Conservation (phyloP, 2,888 invertebrate genomes). For the Nematopogon swammerdamellus region DNA sequence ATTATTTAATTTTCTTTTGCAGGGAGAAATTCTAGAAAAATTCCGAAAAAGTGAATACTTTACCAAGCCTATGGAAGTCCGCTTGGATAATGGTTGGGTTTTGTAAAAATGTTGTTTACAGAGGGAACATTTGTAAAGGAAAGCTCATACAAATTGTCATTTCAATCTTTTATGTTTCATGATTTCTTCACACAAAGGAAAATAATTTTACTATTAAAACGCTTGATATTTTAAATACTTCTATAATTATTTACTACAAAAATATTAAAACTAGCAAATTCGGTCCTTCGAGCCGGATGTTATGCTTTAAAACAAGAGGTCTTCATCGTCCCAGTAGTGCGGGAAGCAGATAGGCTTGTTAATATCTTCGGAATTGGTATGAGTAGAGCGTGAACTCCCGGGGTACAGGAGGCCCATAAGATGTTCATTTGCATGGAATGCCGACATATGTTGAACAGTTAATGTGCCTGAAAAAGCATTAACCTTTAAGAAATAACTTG, state of each 20-base stretch:
- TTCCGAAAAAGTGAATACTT: constrained; percentile 42
- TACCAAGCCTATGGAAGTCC: constrained; percentile 44
- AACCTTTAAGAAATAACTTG: no score
- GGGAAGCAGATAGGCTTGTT: constrained; percentile 28
- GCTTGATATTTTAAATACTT: no score
- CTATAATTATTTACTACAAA: no score
- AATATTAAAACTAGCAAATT: no score
- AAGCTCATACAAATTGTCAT: not conserved
- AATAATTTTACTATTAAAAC: not conserved
- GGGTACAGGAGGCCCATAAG: constrained; percentile 21
- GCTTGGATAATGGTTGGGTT: constrained; percentile 45
- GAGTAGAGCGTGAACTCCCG: constrained; percentile 17
- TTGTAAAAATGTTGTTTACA: constrained; percentile 19
- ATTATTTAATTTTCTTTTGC: constrained; percentile 13
- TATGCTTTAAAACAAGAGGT: constrained; percentile 31
- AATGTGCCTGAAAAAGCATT: no score
- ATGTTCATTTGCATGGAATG: constrained; percentile 13
- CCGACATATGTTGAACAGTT: not conserved
- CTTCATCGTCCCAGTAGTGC: constrained; percentile 43
- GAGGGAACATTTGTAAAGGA: not conserved
- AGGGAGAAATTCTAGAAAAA: constrained; percentile 48
- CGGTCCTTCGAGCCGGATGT: no score
- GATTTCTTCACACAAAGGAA: not conserved
- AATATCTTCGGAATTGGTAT: constrained; percentile 22
- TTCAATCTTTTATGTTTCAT: not conserved